Evolutionary conservation across 1,140 invertebrate genomes (phyloP), one percentile per base, ranked within the genome.

Genomic region (Drosophila ironensis): DNA sequence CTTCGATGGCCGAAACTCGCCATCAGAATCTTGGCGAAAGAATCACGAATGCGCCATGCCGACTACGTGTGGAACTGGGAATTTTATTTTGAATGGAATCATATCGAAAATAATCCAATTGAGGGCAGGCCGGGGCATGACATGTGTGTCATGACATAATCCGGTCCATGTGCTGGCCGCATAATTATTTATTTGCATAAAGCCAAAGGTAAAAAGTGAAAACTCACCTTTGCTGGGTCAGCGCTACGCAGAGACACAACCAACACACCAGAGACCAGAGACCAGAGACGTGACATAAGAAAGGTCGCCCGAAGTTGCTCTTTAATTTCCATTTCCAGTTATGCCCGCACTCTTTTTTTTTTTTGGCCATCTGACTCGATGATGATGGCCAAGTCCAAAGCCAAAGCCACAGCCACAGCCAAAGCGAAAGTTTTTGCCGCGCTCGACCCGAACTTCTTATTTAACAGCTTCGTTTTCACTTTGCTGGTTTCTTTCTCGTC

Each of bases 391-490:
- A 80, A 80, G 75, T 71, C 75, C 75, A 80, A 80, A 80, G 75
- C 74, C 74, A n/a, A n/a, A n/a, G n/a, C n/a, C n/a, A n/a, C n/a
- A n/a, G n/a, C 75, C 75, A 80, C 80, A 80, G 75, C 74, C 74
- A 69, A 73, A 78, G 75, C 75, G 75, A 78, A 78, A 78, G 75
- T 80, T 80, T 74, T 60, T 61, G 45, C 20, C 3, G n/a, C 24
- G 25, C 51, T 52, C 16, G 50, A 42, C 33, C 27, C 40, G 53
- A 51, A 66, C 75, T 80, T 80, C 75, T 80, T 80, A 80, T 80
- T 80, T 71, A 80, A 80, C 75, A 59, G 57, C 70, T 80, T 69
- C 40, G 35, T 59, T 69, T 54, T 69, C 42, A 48, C 44, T 69
- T 47, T 60, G 52, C 51, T 60, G 51, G 41, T 60, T 56, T 6